Base-by-base conservation (phyloP, 2,888 invertebrate genomes). In the Diloba caeruleocephala region DNA sequence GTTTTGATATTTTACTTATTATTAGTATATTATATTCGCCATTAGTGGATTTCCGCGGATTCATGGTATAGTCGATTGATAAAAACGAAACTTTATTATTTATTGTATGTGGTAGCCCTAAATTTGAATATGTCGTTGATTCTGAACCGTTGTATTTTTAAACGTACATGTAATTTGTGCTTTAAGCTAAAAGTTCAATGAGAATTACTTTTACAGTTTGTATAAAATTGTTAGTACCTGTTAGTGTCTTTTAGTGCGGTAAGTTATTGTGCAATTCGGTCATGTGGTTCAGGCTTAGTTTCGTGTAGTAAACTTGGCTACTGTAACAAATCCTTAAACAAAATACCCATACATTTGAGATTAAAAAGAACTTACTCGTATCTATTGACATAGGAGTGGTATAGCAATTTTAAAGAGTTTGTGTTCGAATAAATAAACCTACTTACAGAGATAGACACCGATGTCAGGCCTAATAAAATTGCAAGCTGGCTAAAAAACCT, bases 371-470 rank as follows among this genome's bases (percentile, higher is more conserved):
- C n/a, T n/a, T n/a, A n/a, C n/a, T n/a, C n/a, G n/a, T n/a, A n/a
- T n/a, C n/a, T n/a, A n/a, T n/a, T n/a, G n/a, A n/a, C n/a, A n/a
- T n/a, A n/a, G n/a, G n/a, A n/a, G n/a, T n/a, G n/a, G n/a, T n/a
- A n/a, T n/a, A n/a, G n/a, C n/a, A n/a, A n/a, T n/a, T n/a, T n/a
- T n/a, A n/a, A n/a, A n/a, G n/a, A n/a, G 15, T n/a, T 33, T 17
- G 2, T 3, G 14, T 14, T 32, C 3, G 3, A 4, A 6, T 1
- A 17, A 15, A n/a, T 12, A 44, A 64, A 66, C 58, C 73, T 78
- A 70, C 56, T 78, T 76, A n/a, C 76, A 79, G 76, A 41, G 51
- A 69, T 61, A 42, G 34, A 37, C 42, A 50, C 43, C 19, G 51
- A 61, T 62, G 69, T 59, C 66, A 69, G 45, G 41, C 55, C 33